phyloP scores from a whole-genome alignment of 1,140 invertebrate genomes.

The Phocides pigmalion region DNA sequence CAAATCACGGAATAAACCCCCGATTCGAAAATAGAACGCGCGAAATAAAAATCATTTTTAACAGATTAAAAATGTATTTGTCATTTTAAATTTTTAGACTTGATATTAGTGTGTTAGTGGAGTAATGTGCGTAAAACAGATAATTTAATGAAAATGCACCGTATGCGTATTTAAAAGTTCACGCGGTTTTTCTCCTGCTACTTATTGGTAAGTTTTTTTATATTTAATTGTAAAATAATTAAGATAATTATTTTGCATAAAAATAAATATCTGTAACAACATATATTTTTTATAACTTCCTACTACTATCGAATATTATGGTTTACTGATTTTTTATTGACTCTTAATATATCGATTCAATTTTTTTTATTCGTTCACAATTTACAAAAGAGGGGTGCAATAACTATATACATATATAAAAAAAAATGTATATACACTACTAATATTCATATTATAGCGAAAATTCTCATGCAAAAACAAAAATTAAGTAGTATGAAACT shows the following conservation, averaged over 20 bases:
- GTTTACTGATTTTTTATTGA: too few species aligned
- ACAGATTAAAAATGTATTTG: slow-evolving; percentile 14
- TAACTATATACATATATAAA: too few species aligned
- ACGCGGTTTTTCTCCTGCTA: not conserved
- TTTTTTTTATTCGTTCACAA: too few species aligned
- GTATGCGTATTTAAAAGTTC: slow-evolving; percentile 11
- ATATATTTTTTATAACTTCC: not conserved
- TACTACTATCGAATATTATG: too few species aligned
- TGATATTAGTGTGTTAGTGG: slow-evolving; percentile 11
- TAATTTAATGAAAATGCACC: slow-evolving; percentile 18
- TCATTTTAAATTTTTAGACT: not conserved
- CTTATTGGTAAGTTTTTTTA: slow-evolving; percentile 13
- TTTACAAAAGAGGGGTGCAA: too few species aligned
- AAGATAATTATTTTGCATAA: not conserved
- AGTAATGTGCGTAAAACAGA: slow-evolving; percentile 14
- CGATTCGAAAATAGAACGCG: slow-evolving; percentile 27
- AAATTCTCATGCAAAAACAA: not conserved
- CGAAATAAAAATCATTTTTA: slow-evolving; percentile 10
- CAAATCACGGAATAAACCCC: slow-evolving; percentile 26
- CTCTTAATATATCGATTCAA: too few species aligned
- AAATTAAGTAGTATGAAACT: not conserved
- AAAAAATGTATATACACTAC: too few species aligned
- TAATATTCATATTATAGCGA: too few species aligned
- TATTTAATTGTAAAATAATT: not conserved
- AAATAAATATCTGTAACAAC: not conserved